Evolutionary conservation across 2,888 invertebrate genomes (phyloP).

Genomic region (Phaonia tiefii): DNA sequence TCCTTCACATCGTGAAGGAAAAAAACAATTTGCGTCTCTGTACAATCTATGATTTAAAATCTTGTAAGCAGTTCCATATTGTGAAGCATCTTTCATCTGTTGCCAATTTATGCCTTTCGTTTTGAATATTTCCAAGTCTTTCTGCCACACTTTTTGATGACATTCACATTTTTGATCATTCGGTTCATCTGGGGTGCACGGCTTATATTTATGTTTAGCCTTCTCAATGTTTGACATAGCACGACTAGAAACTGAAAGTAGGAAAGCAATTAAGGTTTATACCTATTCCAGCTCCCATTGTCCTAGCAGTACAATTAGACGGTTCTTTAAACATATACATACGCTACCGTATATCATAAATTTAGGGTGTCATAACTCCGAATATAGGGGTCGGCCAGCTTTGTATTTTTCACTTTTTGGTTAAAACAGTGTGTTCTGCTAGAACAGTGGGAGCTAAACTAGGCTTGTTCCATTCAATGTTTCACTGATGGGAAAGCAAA

Average conservation of each 20-base stretch:
- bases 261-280: background rate
- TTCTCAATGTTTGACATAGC: slow-evolving; percentile 81
- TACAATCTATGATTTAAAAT: slow-evolving; percentile 90
- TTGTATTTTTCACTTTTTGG: no score
- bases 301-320: no score
- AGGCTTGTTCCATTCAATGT: no score
- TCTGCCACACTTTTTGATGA: slow-evolving; percentile 83
- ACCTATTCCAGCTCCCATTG: no score
- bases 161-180: slow-evolving; percentile 84
- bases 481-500: no score
- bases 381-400: no score
- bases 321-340: no score
- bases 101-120: slow-evolving; percentile 86
- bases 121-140: slow-evolving; percentile 86
- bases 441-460: no score
- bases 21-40: slow-evolving; percentile 92
- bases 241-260: background rate
- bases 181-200: slow-evolving; percentile 80
- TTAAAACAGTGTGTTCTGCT: slow-evolving; percentile 67
- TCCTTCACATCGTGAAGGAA: slow-evolving; percentile 94
- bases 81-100: slow-evolving; percentile 83
- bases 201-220: slow-evolving; percentile 82
- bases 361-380: no score
- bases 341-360: no score
- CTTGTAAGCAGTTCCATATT: slow-evolving; percentile 89